Evolutionary conservation across 1,140 invertebrate species (phyloP), one percentile per base, ranked within the genome.

Genomic region (Papilio dardanus): DNA sequence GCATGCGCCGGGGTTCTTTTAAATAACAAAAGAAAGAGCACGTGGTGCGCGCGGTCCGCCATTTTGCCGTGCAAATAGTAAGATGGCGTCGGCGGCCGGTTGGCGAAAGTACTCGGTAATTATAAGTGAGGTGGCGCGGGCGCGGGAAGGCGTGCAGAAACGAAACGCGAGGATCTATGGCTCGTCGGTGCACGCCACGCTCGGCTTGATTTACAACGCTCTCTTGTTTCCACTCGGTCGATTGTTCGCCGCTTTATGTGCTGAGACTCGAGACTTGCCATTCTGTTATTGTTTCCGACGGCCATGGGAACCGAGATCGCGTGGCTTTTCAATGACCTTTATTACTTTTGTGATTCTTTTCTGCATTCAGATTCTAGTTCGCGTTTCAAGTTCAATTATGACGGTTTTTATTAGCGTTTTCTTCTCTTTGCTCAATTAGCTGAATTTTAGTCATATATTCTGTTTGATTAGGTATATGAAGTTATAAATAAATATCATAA

Each of bases 1-100:
- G 37, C 37, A 76, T 73, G 35, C 76, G 62, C 37, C 73, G 68
- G 66, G 77, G 75, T 78, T 80, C 75, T 79, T 84, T 82, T 79
- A 86, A 88, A 87, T 89, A 89, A 88, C 81, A 85, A 86, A 89
- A 87, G 85, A 90, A 88, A 88, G 77, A 92, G 86, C 88, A 89
- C 86, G 86, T 88, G 88, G 80, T 88, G 82, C 74, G 76, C 79
- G 76, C 77, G 58, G 88, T 81, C 89, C 82, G 89, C 91, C 91
- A 93, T 93, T 93, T 93, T 91, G 90, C 85, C 89, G 86, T 89
- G 90, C 91, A 90, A 92, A 91, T 91, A 91, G 90, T 89, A 93
- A 93, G 87, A 93, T 93, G 91, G 91, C 89, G 90, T 87, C 89
- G 86, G 81, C 88, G 86, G 86, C 86, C 83, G 85, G 85, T 87